These are phyloP conservation scores for Micrasema minimum DNA, from an alignment of 1,140 invertebrate species.

Conservation along the genomic window DNA sequence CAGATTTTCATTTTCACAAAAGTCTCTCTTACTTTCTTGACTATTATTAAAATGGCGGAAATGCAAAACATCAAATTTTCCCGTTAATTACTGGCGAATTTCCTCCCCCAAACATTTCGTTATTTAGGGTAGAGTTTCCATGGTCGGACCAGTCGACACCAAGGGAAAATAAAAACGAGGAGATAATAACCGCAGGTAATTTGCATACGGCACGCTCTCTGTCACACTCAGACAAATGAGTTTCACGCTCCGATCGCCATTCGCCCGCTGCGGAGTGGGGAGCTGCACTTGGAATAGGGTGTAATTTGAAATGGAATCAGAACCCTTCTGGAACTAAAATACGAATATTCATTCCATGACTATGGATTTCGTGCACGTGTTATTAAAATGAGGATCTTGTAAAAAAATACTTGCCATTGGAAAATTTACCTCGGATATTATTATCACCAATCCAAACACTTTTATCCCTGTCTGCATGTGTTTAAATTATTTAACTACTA, in stretches of 20 bases:
- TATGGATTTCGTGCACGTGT: too few species aligned
- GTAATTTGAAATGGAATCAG: slow-evolving; percentile 32
- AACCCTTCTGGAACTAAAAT: slow-evolving; percentile 23
- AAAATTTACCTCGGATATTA: too few species aligned
- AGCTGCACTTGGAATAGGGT: slow-evolving; percentile 19
- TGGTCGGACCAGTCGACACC: neutral
- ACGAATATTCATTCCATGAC: slow-evolving; percentile 11
- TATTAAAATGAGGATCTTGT: too few species aligned
- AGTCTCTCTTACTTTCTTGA: too few species aligned
- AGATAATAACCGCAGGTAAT: slow-evolving; percentile 50
- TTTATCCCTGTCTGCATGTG: too few species aligned
- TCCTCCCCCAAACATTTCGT: neutral
- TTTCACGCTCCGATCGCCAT: slow-evolving; percentile 50
- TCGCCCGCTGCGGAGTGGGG: slow-evolving; percentile 4
- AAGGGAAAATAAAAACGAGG: slow-evolving; percentile 48
- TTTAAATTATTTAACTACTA: too few species aligned
- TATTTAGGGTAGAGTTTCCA: slow-evolving; percentile 13
- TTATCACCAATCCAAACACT: too few species aligned
- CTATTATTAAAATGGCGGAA: too few species aligned
- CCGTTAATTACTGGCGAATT: neutral
- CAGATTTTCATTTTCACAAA: too few species aligned
- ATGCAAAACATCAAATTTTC: slow-evolving; percentile 19
- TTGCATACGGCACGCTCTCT: slow-evolving; percentile 50
- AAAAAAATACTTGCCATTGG: too few species aligned
- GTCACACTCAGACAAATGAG: slow-evolving; percentile 54